Base-by-base conservation (phyloP, 2,888 invertebrate species). In the Macrophya alboannulata region DNA sequence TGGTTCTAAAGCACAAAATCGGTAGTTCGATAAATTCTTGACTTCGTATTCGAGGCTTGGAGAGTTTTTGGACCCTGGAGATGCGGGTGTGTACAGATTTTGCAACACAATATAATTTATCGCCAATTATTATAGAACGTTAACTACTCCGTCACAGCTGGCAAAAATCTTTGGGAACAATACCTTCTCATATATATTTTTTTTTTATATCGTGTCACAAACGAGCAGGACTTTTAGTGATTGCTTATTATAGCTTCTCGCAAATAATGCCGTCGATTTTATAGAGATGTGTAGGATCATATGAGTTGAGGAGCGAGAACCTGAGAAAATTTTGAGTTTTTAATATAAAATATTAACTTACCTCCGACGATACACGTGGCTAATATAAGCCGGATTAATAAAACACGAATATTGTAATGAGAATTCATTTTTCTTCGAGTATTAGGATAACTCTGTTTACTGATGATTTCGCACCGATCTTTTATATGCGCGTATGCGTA, bases 91-190 rank as follows among this genome's bases (percentile, higher is more conserved):
- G 51, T 51, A 12, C 51, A 21, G 5, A 77, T 31, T 77, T 77
- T 55, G 31, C 51, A 31, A 68, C 31, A 68, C 37, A 31, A 68
- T 25, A 48, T 77, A 55, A 77, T 37, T 77, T 77, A 77, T 55
- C 15, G 77, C 21, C 77, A 37, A 77, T 77, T 17, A 77, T 55
- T 55, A 51, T 55, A 77, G 31, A 55, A n/a, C 55, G 77, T 77
- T 37, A 31, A 77, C 77, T n/a, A 21, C 77, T 77, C 77, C 37
- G 77, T 21, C 17, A 55, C 77, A 51, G 55, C 77, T 77, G 77
- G 77, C 43, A 55, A 76, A 12, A 76, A 10, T 48, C 21, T 12
- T 76, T 4, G 43, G 43, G 17, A 72, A 10, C 12, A 12, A 48
- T 43, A 10, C 8, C 2, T 25, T 31, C 31, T 12, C 31, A 71